A percentile compares a stretch with the other conserved stretches of the same genome.
phyloP scores from a whole-genome alignment of 2,888 invertebrate species.

The Drosophila nigritarsus region DNA sequence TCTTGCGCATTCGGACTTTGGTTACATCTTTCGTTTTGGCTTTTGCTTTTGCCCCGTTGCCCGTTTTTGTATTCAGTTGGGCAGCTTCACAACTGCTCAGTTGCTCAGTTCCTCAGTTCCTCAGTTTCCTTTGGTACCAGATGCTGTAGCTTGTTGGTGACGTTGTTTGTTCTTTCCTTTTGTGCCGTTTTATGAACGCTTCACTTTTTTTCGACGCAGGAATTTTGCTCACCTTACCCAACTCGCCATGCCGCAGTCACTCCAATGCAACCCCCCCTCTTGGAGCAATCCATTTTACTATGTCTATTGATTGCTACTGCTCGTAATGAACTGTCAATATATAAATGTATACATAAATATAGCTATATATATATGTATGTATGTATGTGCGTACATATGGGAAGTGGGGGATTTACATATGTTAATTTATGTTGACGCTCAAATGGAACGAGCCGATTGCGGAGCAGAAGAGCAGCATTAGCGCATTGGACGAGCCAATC shows the following conservation, averaged over 20 bases:
- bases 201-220: slow-evolving; percentile 72
- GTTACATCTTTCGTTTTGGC: slow-evolving; percentile 57
- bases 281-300: slow-evolving; percentile 16
- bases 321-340: slow-evolving; percentile 58
- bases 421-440: slow-evolving; percentile 67
- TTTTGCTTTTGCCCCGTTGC: slow-evolving; percentile 48
- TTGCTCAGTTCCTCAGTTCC: slow-evolving; percentile 24
- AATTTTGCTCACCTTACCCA: slow-evolving; percentile 48
- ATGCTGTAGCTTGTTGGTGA: slow-evolving; percentile 35
- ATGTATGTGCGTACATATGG: background rate
- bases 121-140: slow-evolving; percentile 40
- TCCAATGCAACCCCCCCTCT: background rate
- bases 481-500: slow-evolving; percentile 7
- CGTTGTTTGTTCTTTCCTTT: slow-evolving; percentile 68
- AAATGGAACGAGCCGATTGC: slow-evolving; percentile 13
- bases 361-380: background rate
- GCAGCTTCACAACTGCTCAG: background rate
- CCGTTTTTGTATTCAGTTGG: slow-evolving; percentile 4
- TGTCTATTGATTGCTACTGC: slow-evolving; percentile 52
- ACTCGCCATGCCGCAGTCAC: background rate
- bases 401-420: slow-evolving; percentile 33
- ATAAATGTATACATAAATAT: background rate
- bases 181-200: slow-evolving; percentile 67
- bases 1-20: slow-evolving; percentile 45
- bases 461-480: slow-evolving; percentile 4